Percentiles rank a stretch among this genome's conserved stretches.
Conservation (phyloP, 1,140 invertebrate genomes). For the Ceratina japonica region DNA sequence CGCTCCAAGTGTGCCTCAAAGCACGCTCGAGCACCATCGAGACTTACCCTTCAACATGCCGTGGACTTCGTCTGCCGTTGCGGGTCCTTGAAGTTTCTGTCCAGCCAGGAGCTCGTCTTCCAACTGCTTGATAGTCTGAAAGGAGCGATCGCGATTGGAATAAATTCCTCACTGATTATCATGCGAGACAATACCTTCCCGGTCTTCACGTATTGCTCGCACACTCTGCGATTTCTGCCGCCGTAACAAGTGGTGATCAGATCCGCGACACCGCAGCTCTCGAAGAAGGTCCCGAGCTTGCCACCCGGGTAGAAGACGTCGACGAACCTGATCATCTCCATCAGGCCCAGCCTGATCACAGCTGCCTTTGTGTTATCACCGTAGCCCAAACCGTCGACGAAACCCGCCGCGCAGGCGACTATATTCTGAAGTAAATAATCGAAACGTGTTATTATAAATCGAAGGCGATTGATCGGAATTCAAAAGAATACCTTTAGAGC, state of each 20-base stretch:
- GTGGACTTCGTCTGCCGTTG: constrained; percentile 90
- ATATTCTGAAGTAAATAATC: constrained; percentile 83
- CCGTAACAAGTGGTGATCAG: constrained; percentile 93
- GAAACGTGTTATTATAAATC: background rate
- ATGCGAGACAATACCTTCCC: constrained; percentile 81
- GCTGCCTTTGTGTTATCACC: constrained; percentile 95
- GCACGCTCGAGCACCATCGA: too few species aligned
- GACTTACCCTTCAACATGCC: constrained; percentile 82
- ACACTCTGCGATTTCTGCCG: constrained; percentile 88
- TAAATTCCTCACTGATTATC: background rate
- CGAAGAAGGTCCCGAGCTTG: constrained; percentile 89
- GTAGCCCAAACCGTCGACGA: constrained; percentile 87
- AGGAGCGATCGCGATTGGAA: constrained; percentile 55
- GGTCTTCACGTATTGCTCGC: constrained; percentile 88
- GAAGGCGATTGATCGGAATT: background rate
- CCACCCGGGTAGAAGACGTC: constrained; percentile 82
- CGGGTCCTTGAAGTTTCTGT: constrained; percentile 91
- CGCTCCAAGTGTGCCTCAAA: too few species aligned
- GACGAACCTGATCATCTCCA: constrained; percentile 88
- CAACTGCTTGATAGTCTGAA: constrained; percentile 85
- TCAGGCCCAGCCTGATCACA: constrained; percentile 89
- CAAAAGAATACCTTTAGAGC: constrained; percentile 85
- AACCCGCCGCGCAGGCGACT: constrained; percentile 91
- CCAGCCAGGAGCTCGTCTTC: constrained; percentile 91
- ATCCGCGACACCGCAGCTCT: constrained; percentile 93